Conservation (phyloP, 2,797 vertebrate genomes). For the Lerista edwardsae region DNA sequence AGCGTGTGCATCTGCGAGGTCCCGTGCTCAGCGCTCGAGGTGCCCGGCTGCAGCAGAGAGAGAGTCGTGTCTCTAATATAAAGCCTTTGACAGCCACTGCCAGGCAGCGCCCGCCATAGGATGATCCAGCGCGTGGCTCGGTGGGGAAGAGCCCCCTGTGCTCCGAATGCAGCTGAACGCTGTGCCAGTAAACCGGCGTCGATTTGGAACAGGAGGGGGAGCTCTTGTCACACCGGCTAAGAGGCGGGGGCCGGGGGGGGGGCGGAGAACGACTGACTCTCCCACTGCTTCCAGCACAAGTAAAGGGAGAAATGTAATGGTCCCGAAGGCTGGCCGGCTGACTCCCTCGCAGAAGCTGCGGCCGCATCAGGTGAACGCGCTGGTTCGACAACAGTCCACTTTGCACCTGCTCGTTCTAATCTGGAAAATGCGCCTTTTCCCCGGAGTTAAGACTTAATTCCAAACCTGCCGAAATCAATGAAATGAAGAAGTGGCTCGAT, state of each 20-base stretch:
- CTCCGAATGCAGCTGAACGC: conserved; percentile 17
- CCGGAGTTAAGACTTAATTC: not conserved
- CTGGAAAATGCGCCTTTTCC: not conserved
- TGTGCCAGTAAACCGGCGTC: conserved; percentile 13
- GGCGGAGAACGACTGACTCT: conserved; percentile 7
- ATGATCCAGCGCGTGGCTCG: no score
- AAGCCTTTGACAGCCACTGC: no score
- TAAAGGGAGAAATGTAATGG: not conserved
- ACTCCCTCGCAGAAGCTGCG: no score
- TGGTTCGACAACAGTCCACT: not conserved
- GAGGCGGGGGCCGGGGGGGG: conserved; percentile 1
- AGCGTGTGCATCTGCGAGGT: no score
- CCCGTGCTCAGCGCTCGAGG: no score
- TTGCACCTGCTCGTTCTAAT: not conserved
- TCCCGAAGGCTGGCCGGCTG: not conserved
- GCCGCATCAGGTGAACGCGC: not conserved
- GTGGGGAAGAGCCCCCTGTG: no score
- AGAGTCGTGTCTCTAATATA: no score
- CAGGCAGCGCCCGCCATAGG: no score
- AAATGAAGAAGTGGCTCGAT: not conserved
- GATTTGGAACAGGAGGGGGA: conserved; percentile 11
- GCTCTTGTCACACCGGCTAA: conserved; percentile 1
- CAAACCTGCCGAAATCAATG: not conserved
- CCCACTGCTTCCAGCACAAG: conserved; percentile 31
- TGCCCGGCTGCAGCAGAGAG: no score